Evolutionary conservation across 1,140 invertebrate species (phyloP), one percentile per base, ranked within the genome.

Genomic region (Idris sp.): DNA sequence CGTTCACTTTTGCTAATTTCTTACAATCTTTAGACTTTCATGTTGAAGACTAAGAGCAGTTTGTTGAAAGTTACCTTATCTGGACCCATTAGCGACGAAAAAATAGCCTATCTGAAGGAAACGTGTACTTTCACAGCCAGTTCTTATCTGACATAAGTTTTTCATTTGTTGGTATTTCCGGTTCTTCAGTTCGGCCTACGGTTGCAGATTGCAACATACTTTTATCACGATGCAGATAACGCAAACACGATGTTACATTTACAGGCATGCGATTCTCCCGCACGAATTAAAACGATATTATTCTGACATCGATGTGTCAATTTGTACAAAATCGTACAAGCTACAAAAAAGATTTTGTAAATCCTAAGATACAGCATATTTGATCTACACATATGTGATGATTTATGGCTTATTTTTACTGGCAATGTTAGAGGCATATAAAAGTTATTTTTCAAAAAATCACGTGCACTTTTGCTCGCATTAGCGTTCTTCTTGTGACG

Each of bases 61-160:
- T 49, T 18, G 53, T 43, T 51, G 53, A 58, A 68, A 68, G 64
- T 68, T 49, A 28, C 43, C 64, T 68, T 68, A 68, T 68, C 64
- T 68, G 51, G 64, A 51, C 64, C 53, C 64, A 68, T 68, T 68
- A 68, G 53, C 30, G 28, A 36, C 44, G 53, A 28, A 68, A 68
- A 68, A 68, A 65, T 68, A 36, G 51, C 43, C 51, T 56, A 68
- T 58, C 61, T 36, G 4, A 38, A 44, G 64, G 53, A 68, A 68
- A 68, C 64, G 64, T 56, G 64, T 26, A 35, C 41, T 58, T 68
- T 68, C 64, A 51, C 64, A 58, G 64, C 28, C 44, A 7, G 28
- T 9, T 38, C 53, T 68, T 68, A 68, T 68, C 64, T 68, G 44
- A 58, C 64, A 58, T 44, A 68, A 68, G 64, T 68, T 68, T 68